Evolutionary conservation across 2,113 vertebrate species (phyloP).

Genomic region (Numenius arquata): DNA sequence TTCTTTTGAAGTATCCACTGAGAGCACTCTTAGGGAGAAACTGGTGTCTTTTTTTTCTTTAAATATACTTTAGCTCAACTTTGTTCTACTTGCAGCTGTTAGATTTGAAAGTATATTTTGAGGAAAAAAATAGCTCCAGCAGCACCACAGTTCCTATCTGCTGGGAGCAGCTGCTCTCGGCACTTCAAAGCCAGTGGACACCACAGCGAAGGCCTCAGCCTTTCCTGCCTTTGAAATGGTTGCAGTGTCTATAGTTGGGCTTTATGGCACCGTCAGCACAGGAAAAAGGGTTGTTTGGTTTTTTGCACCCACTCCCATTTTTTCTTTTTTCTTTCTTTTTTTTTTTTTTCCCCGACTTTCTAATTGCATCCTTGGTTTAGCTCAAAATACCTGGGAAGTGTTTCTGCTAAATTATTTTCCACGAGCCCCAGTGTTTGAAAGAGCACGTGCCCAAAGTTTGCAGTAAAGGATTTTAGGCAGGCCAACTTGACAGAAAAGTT

Average conservation of each 20-base stretch:
- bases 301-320: neutral
- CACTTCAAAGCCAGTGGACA: constrained; percentile 68
- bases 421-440: neutral
- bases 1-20: constrained; percentile 60
- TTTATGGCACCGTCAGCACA: constrained; percentile 53
- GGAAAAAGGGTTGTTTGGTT: constrained; percentile 50
- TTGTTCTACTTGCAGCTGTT: constrained; percentile 67
- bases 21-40: constrained; percentile 34
- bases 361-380: neutral
- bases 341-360: neutral
- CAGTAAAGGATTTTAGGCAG: neutral
- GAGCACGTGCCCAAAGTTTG: neutral
- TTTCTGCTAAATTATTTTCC: neutral
- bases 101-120: constrained; percentile 68
- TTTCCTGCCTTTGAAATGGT: constrained; percentile 71
- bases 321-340: neutral
- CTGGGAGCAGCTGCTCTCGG: constrained; percentile 66
- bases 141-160: constrained; percentile 62
- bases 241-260: constrained; percentile 12
- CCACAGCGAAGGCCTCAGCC: constrained; percentile 63
- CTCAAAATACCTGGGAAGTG: neutral
- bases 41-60: neutral
- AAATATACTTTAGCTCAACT: constrained; percentile 64
- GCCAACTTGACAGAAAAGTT: neutral
- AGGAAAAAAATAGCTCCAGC: constrained; percentile 37